Base-by-base conservation (phyloP, 2,113 vertebrate species). In the Athene cunicularia region DNA sequence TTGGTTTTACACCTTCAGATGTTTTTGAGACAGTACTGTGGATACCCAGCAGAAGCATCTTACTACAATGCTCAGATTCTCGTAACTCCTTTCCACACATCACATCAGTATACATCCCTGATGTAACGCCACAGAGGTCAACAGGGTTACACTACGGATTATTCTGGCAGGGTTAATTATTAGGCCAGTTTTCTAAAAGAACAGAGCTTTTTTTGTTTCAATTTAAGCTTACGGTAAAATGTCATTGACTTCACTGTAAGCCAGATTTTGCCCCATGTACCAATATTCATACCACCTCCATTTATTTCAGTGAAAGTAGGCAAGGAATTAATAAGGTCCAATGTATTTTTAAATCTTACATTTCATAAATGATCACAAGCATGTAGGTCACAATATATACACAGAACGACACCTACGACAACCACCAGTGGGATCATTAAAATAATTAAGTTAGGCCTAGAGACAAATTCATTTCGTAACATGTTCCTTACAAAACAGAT, bases 381-480 rank as follows among this genome's bases (percentile, higher is more conserved):
- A 94, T 83, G 77, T 90, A 93, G 88, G 93, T 97, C 96, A 96
- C 84, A 90, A 91, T 83, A 86, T 73, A 63, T 60, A 95, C 93
- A 96, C 63, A 93, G 84, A 93, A 91, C 9, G 37, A 90, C 94
- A 97, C 94, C 89, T 92, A 96, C 11, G 1, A 95, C 93, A 95
- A 67, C 91, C 77, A 94, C 89, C 91, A 97, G 77, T 55, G 87
- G 96, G 93, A 95, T 95, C 89, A 91, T 97, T 96, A 96, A 94
- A 97, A 95, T 95, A 95, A 94, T 96, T 91, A 94, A 95, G 91
- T 56, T 76, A 96, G 91, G 95, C 95, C 95, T 96, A 95, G 85
- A 96, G 95, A 96, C 62, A 96, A 96, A 97, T 94, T 90, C 12
- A 92, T 96, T 96, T 95, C 80, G 35, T 95, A 97, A 93, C 77